Evolutionary conservation across 2,888 invertebrate genomes (phyloP).

Genomic region (Rhyacophila evoluta): DNA sequence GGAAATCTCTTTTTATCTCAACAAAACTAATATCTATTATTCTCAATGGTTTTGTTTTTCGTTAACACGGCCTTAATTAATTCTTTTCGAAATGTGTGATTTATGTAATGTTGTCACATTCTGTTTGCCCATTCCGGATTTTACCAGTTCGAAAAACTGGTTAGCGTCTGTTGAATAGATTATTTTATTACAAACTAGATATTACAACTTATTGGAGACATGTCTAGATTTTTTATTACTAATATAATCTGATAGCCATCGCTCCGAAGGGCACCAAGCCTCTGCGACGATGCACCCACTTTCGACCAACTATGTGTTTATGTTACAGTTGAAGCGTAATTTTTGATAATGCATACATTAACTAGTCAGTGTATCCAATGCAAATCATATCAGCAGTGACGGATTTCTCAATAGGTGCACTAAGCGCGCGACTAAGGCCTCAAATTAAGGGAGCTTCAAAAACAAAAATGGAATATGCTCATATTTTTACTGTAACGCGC

Average conservation of each 20-base stretch:
- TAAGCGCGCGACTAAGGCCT: too few species aligned
- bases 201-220: neutral
- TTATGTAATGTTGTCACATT: neutral
- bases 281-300: neutral
- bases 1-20: too few species aligned
- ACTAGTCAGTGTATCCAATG: too few species aligned
- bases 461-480: too few species aligned
- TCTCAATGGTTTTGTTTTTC: neutral
- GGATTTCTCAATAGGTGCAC: too few species aligned
- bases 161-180: neutral
- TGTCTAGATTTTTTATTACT: neutral
- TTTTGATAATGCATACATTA: too few species aligned
- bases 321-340: too few species aligned
- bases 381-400: too few species aligned
- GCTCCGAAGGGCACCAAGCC: neutral
- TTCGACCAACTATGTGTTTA: too few species aligned
- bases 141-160: neutral
- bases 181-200: neutral
- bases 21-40: neutral
- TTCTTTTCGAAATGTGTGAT: neutral
- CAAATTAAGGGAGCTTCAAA: too few species aligned
- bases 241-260: neutral
- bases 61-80: neutral
- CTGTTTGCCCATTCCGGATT: neutral
- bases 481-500: too few species aligned